A percentile compares a stretch with the other conserved stretches of the same genome.
Conservation (phyloP, 2,888 invertebrate species). For the Nezara viridula region DNA sequence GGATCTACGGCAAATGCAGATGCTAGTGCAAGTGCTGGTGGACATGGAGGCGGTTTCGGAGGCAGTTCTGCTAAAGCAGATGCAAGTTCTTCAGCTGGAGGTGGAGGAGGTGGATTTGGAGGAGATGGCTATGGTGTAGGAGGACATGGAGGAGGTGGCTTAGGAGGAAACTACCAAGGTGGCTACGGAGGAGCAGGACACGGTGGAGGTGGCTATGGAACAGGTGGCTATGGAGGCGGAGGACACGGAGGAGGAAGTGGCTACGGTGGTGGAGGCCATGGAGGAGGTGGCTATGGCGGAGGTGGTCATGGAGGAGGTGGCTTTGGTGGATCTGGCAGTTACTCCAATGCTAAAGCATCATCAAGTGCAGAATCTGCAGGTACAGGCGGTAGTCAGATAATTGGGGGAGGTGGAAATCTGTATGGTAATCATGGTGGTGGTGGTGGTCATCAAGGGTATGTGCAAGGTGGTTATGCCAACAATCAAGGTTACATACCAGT, state of each 20-base stretch:
- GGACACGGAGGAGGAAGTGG: slow-evolving; percentile 67
- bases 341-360: slow-evolving; percentile 5
- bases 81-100: slow-evolving; percentile 6
- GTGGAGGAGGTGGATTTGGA: slow-evolving; percentile 22
- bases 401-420: slow-evolving; percentile 50
- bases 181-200: background rate
- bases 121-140: background rate
- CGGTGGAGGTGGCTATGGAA: slow-evolving; percentile 45
- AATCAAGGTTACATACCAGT: background rate
- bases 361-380: slow-evolving; percentile 48
- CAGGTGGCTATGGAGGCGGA: slow-evolving; percentile 71
- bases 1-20: slow-evolving; percentile 25
- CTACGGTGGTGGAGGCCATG: slow-evolving; percentile 53
- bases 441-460: slow-evolving; percentile 29
- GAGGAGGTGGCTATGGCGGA: slow-evolving; percentile 86
- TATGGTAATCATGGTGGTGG: slow-evolving; percentile 27
- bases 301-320: slow-evolving; percentile 76
- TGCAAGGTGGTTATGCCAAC: background rate
- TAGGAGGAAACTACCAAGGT: background rate
- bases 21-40: slow-evolving; percentile 29
- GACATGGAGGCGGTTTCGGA: slow-evolving; percentile 54
- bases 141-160: slow-evolving; percentile 41
- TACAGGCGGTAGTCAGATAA: slow-evolving; percentile 45
- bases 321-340: slow-evolving; percentile 11
- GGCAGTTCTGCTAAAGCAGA: slow-evolving; percentile 28